These are phyloP conservation scores for Petrolisthes cinctipes DNA, from an alignment of 2,888 invertebrate genomes.

Conservation along the genomic window DNA sequence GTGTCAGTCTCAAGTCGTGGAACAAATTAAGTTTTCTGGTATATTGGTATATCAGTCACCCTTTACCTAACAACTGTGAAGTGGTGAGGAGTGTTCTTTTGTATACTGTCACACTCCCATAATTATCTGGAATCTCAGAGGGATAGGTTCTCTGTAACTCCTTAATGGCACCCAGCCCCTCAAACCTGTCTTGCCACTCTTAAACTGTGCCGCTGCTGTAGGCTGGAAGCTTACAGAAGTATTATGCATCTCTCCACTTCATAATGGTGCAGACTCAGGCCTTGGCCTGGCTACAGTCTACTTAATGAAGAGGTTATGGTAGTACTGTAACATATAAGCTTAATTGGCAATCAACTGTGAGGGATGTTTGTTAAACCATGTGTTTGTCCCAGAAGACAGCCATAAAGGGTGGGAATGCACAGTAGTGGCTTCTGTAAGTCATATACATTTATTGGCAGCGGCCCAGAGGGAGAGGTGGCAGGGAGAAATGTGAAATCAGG, in stretches of 20 bases:
- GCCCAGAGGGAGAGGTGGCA: conserved; percentile 42
- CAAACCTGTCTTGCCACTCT: conserved; percentile 32
- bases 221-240: conserved; percentile 60
- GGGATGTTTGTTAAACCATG: background rate
- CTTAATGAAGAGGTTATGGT: background rate
- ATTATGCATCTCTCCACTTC: conserved; percentile 2
- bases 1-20: conserved; percentile 27
- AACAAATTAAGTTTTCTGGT: conserved; percentile 26
- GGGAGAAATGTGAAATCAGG: conserved; percentile 30
- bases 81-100: conserved; percentile 21
- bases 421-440: conserved; percentile 50
- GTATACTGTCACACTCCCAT: conserved; percentile 19
- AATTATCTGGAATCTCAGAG: conserved; percentile 23
- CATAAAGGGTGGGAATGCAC: conserved; percentile 25
- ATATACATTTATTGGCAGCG: conserved; percentile 48
- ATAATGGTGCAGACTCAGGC: background rate
- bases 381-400: conserved; percentile 9
- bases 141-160: background rate
- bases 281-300: background rate
- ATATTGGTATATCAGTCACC: conserved; percentile 35
- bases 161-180: conserved; percentile 23
- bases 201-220: conserved; percentile 48
- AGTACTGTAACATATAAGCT: background rate
- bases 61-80: conserved; percentile 27
- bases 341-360: conserved; percentile 18